A percentile compares a stretch with the other conserved stretches of the same genome.
Conservation (phyloP, 2,888 invertebrate genomes). For the Acholoe squamosa region DNA sequence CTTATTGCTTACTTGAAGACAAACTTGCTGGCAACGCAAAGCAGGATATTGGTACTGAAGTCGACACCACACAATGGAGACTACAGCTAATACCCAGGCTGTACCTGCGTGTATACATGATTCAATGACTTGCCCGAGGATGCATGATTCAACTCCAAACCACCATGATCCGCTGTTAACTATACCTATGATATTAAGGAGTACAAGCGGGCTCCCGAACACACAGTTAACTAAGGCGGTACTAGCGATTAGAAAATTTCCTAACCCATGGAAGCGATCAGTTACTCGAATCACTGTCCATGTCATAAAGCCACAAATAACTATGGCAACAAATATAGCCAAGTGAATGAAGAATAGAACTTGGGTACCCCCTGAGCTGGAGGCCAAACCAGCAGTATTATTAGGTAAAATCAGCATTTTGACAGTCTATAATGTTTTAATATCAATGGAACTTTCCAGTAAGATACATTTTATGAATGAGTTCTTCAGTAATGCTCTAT, state of each 20-base stretch:
- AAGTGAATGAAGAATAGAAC: slow-evolving; percentile 1
- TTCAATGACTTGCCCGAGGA: not conserved
- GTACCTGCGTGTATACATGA: not conserved
- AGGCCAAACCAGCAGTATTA: not conserved
- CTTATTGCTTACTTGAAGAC: too few relatives aligned
- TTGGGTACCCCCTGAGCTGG: not conserved
- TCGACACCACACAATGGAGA: not conserved
- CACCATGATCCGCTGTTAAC: not conserved
- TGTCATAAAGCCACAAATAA: not conserved
- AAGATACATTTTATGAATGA: too few relatives aligned
- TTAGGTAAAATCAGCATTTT: not conserved
- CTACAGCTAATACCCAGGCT: not conserved
- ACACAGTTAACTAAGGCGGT: not conserved
- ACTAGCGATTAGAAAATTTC: not conserved
- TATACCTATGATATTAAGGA: not conserved
- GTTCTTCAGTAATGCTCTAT: too few relatives aligned
- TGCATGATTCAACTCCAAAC: not conserved
- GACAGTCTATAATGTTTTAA: not conserved
- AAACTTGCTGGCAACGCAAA: too few relatives aligned
- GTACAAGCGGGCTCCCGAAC: not conserved
- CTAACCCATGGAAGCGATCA: not conserved
- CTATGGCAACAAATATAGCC: not conserved
- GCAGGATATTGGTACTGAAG: not conserved
- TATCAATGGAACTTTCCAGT: too few relatives aligned
- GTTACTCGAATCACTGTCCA: slow-evolving; percentile 38